Percentiles rank a stretch among this genome's conserved stretches.
phyloP scores from a whole-genome alignment of 2,888 invertebrate genomes.

The Blera fallax region DNA sequence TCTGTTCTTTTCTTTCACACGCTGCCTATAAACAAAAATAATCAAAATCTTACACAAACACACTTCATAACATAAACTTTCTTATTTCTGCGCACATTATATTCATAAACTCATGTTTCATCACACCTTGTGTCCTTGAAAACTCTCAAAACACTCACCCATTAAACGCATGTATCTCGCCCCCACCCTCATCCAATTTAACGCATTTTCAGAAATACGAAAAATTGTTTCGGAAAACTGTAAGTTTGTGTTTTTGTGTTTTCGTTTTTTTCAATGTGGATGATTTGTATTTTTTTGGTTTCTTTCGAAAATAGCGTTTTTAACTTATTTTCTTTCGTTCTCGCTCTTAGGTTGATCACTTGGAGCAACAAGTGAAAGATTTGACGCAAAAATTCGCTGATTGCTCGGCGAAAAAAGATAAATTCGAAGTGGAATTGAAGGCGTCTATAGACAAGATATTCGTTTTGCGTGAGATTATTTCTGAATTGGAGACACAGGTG shows the following conservation, averaged over 20 bases:
- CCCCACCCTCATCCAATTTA: neutral
- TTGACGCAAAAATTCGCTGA: slow-evolving; percentile 85
- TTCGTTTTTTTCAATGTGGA: slow-evolving; percentile 19
- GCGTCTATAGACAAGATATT: slow-evolving; percentile 89
- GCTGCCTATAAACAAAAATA: slow-evolving; percentile 37
- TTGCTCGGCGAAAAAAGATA: slow-evolving; percentile 85
- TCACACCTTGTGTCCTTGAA: slow-evolving; percentile 43
- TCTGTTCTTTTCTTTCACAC: slow-evolving; percentile 65
- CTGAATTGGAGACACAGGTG: slow-evolving; percentile 89
- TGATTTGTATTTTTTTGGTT: slow-evolving; percentile 29
- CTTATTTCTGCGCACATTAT: slow-evolving; percentile 40
- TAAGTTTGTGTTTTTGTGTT: slow-evolving; percentile 57
- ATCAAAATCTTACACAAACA: neutral
- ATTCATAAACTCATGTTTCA: slow-evolving; percentile 21
- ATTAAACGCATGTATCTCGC: slow-evolving; percentile 1
- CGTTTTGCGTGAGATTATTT: slow-evolving; percentile 89
- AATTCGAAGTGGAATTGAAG: slow-evolving; percentile 88
- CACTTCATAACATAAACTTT: slow-evolving; percentile 19
- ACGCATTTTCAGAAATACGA: slow-evolving; percentile 54
- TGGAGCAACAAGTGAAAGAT: slow-evolving; percentile 89
- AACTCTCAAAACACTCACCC: slow-evolving; percentile 1
- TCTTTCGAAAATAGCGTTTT: slow-evolving; percentile 38
- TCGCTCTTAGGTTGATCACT: slow-evolving; percentile 86
- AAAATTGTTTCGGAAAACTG: slow-evolving; percentile 57
- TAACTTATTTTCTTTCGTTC: slow-evolving; percentile 18